Conservation (phyloP, 2,113 vertebrate species). For the Macroglossus sobrinus region DNA sequence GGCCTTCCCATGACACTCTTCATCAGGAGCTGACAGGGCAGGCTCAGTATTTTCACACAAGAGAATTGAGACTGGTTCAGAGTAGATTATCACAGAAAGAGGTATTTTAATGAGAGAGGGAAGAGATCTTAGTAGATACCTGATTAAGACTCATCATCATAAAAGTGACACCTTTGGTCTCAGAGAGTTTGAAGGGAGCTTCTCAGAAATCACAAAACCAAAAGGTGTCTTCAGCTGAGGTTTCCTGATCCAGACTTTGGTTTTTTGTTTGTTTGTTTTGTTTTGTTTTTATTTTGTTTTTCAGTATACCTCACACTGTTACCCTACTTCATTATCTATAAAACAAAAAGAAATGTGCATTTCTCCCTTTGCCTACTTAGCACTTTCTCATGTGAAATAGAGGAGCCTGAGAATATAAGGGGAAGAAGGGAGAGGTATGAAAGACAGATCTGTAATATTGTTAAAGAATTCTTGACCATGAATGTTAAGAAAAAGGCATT, state of each 20-base stretch:
- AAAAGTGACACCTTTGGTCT: background rate
- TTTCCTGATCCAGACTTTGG: background rate
- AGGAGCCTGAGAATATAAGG: background rate
- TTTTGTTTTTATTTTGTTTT: background rate
- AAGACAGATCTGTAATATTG: background rate
- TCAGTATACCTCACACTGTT: background rate
- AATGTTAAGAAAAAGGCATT: background rate
- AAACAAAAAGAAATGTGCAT: background rate
- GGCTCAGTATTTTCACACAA: background rate
- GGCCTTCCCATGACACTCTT: background rate
- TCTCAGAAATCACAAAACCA: background rate
- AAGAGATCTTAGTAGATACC: background rate
- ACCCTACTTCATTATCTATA: background rate
- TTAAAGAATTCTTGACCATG: background rate
- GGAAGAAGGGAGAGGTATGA: background rate
- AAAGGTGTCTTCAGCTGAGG: background rate
- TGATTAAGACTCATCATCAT: background rate
- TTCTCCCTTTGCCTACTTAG: background rate
- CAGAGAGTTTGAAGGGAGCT: background rate
- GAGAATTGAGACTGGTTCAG: background rate
- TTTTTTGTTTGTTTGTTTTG: no score
- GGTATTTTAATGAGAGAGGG: background rate
- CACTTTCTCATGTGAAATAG: background rate
- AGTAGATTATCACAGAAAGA: background rate
- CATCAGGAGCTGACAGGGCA: background rate